These are phyloP conservation scores for Drosophila ohnishii DNA, from an alignment of 1,140 invertebrate species.

Conservation along the genomic window DNA sequence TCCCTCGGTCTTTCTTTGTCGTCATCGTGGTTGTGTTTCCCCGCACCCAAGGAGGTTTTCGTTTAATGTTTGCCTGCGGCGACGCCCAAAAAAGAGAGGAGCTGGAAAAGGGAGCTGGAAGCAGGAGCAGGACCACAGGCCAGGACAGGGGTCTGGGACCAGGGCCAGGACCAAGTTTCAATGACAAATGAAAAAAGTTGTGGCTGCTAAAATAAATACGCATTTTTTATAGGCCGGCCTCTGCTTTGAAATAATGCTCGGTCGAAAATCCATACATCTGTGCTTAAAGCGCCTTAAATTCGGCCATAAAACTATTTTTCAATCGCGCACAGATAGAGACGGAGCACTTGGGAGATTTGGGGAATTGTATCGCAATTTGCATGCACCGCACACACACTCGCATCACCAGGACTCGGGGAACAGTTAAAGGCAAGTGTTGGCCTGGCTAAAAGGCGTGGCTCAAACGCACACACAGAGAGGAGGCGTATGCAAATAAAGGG, in stretches of 20 bases:
- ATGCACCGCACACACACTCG: conserved; percentile 51
- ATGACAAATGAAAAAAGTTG: conserved; percentile 81
- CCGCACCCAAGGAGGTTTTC: conserved; percentile 50
- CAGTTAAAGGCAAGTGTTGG: conserved; percentile 61
- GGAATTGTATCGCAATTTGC: conserved; percentile 80
- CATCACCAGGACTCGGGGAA: conserved; percentile 20
- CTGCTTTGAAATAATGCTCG: conserved; percentile 31
- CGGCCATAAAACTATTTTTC: conserved; percentile 61
- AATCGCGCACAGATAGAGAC: conserved; percentile 36
- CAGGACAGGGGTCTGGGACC: conserved; percentile 3
- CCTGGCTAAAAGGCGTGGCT: conserved; percentile 30
- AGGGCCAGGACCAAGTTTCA: conserved; percentile 71
- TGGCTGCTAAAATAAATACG: conserved; percentile 70
- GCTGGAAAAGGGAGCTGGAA: conserved; percentile 3
- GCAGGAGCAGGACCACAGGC: conserved; percentile 22
- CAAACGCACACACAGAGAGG: conserved; percentile 5
- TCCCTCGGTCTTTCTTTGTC: conserved; percentile 10
- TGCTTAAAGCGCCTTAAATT: conserved; percentile 53
- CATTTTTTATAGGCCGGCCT: conserved; percentile 68
- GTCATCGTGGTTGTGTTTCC: conserved; percentile 12
- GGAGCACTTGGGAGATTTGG: conserved; percentile 70
- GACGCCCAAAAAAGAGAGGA: conserved; percentile 15
- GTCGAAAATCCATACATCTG: conserved; percentile 17
- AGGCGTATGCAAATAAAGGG: conserved; percentile 77
- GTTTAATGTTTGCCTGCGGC: conserved; percentile 76